These are phyloP conservation scores for Dynastes grantii DNA, from an alignment of 2,888 invertebrate species.

Conservation along the genomic window DNA sequence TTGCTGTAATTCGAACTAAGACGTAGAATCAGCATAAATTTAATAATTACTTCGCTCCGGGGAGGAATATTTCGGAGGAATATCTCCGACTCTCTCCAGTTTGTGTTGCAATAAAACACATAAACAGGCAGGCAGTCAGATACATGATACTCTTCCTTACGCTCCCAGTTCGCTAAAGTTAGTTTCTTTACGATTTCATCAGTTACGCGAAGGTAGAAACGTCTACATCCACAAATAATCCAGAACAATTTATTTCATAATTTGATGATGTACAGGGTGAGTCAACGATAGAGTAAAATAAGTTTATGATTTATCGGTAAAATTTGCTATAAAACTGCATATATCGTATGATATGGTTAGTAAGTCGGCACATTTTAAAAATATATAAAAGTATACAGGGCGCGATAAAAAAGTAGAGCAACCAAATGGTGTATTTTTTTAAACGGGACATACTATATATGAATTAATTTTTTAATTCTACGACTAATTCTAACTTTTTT, in stretches of 20 bases:
- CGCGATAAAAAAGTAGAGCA: no score
- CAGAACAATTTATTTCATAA: not conserved
- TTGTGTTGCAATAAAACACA: conserved; percentile 44
- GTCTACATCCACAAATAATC: not conserved
- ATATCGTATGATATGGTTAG: no score
- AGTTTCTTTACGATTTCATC: conserved; percentile 19
- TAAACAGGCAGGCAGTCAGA: conserved; percentile 42
- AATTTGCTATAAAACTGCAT: no score
- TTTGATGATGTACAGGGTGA: no score
- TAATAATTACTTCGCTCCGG: conserved; percentile 68
- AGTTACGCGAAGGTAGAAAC: conserved; percentile 1
- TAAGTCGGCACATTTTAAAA: no score
- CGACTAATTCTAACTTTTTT: no score
- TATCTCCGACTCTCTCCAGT: conserved; percentile 47
- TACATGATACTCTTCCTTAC: conserved; percentile 38
- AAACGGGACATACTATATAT: no score
- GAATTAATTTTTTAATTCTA: no score
- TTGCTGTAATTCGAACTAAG: conserved; percentile 72
- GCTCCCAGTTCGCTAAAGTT: not conserved
- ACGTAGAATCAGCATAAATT: conserved; percentile 74
- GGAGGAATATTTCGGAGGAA: conserved; percentile 49
- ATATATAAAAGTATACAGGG: no score
- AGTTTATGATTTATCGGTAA: no score
- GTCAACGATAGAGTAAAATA: no score
- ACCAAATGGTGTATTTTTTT: no score